A percentile compares a stretch with the other conserved stretches of the same genome.
These are phyloP conservation scores for Streptopelia turtur DNA, from an alignment of 2,797 vertebrate genomes.

Conservation along the genomic window DNA sequence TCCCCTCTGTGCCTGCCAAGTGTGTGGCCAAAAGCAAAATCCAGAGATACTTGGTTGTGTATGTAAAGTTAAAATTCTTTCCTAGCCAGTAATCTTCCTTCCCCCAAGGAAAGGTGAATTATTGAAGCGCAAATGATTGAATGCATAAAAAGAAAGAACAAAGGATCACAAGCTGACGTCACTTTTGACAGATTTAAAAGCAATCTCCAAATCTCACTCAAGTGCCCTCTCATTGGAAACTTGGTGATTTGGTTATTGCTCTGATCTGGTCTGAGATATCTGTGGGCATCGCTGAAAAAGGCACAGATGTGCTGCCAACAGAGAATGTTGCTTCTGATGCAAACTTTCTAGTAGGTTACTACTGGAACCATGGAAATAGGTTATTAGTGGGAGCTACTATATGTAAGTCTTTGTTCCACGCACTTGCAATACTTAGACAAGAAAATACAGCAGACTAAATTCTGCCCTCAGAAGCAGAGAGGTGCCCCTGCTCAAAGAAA, in stretches of 20 bases:
- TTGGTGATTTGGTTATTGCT: neutral
- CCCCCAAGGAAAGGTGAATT: neutral
- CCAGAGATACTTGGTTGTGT: neutral
- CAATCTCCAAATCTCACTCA: neutral
- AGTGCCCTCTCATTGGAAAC: neutral
- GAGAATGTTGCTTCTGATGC: rapidly evolving
- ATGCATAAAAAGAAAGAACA: neutral
- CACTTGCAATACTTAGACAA: rapidly evolving
- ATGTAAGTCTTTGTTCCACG: neutral
- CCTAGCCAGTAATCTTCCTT: neutral
- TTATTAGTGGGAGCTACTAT: neutral
- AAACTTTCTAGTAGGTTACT: neutral
- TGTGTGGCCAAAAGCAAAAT: neutral
- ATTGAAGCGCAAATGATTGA: neutral
- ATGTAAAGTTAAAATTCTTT: neutral
- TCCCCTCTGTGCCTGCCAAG: neutral
- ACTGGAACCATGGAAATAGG: neutral
- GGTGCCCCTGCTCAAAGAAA: neutral
- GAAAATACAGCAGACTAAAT: neutral
- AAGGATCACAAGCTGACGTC: neutral
- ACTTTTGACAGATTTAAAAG: neutral
- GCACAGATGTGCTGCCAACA: neutral
- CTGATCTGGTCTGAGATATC: neutral
- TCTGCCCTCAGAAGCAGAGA: neutral
- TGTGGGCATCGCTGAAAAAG: neutral